Evolutionary conservation across 1,140 invertebrate species (phyloP), one percentile per base, ranked within the genome.

Genomic region (Bombus fervidus): DNA sequence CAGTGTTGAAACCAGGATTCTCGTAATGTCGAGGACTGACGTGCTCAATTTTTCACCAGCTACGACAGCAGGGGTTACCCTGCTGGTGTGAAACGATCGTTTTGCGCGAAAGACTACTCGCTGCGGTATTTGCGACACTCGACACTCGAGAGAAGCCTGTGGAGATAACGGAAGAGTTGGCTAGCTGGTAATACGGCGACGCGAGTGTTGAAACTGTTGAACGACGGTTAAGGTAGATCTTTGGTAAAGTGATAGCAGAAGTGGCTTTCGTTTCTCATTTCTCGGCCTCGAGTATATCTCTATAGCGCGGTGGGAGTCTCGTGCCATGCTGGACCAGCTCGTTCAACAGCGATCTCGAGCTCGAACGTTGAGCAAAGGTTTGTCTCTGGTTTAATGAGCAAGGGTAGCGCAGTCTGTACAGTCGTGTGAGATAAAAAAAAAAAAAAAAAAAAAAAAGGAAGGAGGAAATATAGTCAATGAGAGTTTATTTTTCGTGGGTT

Each of bases 361-460:
- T 75, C 80, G 64, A 87, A 79, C 69, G 74, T 87, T 72, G 15
- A 76, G 81, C 69, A 89, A 90, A 90, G 89, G 86, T 90, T 89
- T 82, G 85, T 79, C 64, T 62, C 57, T 47, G 47, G 80, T 81
- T 89, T 89, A 89, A 89, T 73, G 84, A 89, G 72, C 47, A 76
- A 15, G 28, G n/a, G 68, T 31, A 69, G 53, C 25, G 59, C 28
- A 37, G 53, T 41, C 22, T 57, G 39, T 28, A 13, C 41, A 64
- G 41, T 41, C 75, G 57, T 66, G 71, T 68, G 64, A 71, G 39
- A 31, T 18, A 31, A 15, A 31, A 34, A 34, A 31, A 66, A 15
- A 12, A 28, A 3, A 28, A 28, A 15, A 31, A 34, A 18, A 31
- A 66, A 15, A 12, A 12, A 1, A 28, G 10, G 25, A 12, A 13